Percentiles rank a stretch among this genome's conserved stretches.
phyloP scores from a whole-genome alignment of 2,113 vertebrate genomes.

The Neogobius melanostomus region DNA sequence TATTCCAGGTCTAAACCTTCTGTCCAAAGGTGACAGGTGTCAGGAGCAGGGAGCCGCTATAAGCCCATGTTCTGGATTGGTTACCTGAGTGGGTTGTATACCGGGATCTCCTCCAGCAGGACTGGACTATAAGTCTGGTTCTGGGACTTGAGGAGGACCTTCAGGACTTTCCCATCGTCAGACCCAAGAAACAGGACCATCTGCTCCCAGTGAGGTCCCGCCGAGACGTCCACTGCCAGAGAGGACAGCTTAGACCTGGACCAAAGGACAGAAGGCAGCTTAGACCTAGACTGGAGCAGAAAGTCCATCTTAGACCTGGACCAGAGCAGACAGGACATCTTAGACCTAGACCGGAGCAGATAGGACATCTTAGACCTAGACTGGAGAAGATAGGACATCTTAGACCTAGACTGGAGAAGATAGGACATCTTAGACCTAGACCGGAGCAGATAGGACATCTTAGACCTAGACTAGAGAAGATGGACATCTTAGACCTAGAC shows the following conservation, averaged over 20 bases:
- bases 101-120: constrained; percentile 85
- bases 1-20: background rate
- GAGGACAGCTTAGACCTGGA: constrained; percentile 83
- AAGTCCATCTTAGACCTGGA: background rate
- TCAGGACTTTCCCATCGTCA: constrained; percentile 84
- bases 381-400: no score
- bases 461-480: no score
- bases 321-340: background rate
- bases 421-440: no score
- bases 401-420: no score
- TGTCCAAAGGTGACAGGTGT: no score
- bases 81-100: constrained; percentile 60
- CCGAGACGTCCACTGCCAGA: constrained; percentile 81
- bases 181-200: constrained; percentile 89
- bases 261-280: background rate
- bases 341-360: no score
- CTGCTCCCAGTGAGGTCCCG: constrained; percentile 78
- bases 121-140: constrained; percentile 57
- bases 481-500: no score
- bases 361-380: no score
- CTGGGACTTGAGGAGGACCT: constrained; percentile 76
- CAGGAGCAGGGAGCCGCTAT: no score
- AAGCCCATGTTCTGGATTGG: no score
- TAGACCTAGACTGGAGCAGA: background rate
- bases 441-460: no score